Evolutionary conservation across 2,888 invertebrate genomes (phyloP), one percentile per base, ranked within the genome.

Genomic region (Polydrusus pterygomalis): DNA sequence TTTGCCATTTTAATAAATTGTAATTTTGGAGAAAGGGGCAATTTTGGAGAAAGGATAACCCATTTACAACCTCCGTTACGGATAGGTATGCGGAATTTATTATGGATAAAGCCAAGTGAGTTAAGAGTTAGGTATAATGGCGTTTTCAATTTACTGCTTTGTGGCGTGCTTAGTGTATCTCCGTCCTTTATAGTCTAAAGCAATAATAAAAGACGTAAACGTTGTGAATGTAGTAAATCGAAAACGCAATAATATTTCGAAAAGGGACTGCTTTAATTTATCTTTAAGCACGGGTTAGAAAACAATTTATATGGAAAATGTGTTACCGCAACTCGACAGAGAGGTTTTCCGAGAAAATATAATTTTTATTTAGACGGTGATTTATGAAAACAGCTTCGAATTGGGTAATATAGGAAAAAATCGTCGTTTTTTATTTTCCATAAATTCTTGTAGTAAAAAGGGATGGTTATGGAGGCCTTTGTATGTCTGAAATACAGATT

Each of bases 231-330:
- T 7, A 34, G 8, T 34, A 34, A 30, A 30, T 30, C 30, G 30
- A 30, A 30, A 30, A 34, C 34, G 34, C 30, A 10, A 10, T 17
- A 38, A 38, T 34, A 38, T 38, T 34, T 54, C 30, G 30, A 30
- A n/a, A 11, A 54, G 58, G 58, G 58, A 17, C 13, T 17, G 17
- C 15, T n/a, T 38, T 17, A 58, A 58, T 58, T 58, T 58, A 58
- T 58, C 58, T 34, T 58, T 38, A 58, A 17, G 38, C 11, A 17
- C 17, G 58, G 30, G 58, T 38, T 15, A 17, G 17, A 38, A 58
- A n/a, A 38, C 58, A 58, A 58, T 58, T 54, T 54, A 54, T 30
- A 25, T 54, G 54, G 54, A 54, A 54, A 54, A 54, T 54, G 54
- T 17, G 15, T 47, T 47, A n/a, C 47, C 47, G 17, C 15, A 47